Evolutionary conservation across 2,888 invertebrate species (phyloP), one percentile per base, ranked within the genome.

Genomic region (Eupithecia tripunctaria): DNA sequence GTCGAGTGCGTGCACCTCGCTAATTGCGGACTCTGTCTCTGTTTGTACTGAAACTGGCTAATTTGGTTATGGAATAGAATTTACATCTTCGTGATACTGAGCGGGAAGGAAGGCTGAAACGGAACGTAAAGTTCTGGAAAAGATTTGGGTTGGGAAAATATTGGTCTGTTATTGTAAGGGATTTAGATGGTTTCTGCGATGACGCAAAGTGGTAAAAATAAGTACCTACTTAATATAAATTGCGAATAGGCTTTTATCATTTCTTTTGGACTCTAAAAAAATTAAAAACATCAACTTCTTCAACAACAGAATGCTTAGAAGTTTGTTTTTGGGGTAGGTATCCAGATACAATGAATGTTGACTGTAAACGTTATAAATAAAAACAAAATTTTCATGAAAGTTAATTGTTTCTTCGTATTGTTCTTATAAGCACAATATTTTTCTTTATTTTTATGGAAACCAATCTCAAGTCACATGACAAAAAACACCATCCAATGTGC

Each of bases 11-110:
- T 68, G 67, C 67, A 59, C 29, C 56, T 36, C 59, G 65, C 67
- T 73, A 76, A 75, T 75, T 76, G 76, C 73, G 18, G 65, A 60
- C 70, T 62, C 66, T 69, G 68, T 67, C 75, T 72, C 67, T 68
- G 68, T 68, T 68, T 69, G 66, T 74, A 32, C 36, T 51, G 32
- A n/a, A 67, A 72, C 65, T 29, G 59, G 60, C n/a, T 70, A 67
- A 75, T 66, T 72, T 21, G 41, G 68, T 71, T 73, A 72, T 67
- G 66, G 51, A 68, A 68, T 72, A 47, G 56, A 59, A 75, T 71
- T 68, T 65, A 68, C 73, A 74, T 74, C 43, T 70, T 64, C 67
- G 70, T 70, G 70, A 38, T 67, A 59, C 29, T 51, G 32, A 36
- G 21, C 12, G 1, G n/a, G 36, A 6, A 21, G 12, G 64, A 38